Conservation (phyloP, 2,113 vertebrate species). For the Ancistrus triradiatus region DNA sequence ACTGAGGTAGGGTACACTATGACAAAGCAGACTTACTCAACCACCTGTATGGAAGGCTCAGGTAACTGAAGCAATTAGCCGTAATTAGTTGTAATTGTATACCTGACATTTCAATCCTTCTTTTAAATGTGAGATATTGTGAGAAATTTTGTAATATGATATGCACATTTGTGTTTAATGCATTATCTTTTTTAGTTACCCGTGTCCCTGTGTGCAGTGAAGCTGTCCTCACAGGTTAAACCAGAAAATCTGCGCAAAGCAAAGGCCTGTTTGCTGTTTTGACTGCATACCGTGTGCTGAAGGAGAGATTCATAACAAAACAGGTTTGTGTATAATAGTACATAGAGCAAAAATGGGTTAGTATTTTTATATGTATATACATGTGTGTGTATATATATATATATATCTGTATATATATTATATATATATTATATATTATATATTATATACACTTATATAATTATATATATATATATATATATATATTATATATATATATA, state of each 20-base stretch:
- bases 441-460: no score
- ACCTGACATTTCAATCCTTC: no score
- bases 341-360: background rate
- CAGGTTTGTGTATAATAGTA: conserved; percentile 47
- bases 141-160: background rate
- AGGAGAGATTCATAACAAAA: conserved; percentile 65
- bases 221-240: conserved; percentile 62
- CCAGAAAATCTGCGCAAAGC: conserved; percentile 57
- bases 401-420: no score
- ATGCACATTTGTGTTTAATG: conserved; percentile 26
- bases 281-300: conserved; percentile 64
- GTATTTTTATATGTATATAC: background rate
- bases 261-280: conserved; percentile 62
- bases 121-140: no score
- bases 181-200: conserved; percentile 49
- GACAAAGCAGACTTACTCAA: no score
- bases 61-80: no score
- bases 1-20: conserved; percentile 59
- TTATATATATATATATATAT: no score
- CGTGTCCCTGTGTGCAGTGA: conserved; percentile 57
- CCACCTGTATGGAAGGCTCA: no score
- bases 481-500: no score
- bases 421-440: no score
- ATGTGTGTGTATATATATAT: no score
- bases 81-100: no score